Base-by-base conservation (phyloP, 2,113 vertebrate genomes). In the Cololabis saira region DNA sequence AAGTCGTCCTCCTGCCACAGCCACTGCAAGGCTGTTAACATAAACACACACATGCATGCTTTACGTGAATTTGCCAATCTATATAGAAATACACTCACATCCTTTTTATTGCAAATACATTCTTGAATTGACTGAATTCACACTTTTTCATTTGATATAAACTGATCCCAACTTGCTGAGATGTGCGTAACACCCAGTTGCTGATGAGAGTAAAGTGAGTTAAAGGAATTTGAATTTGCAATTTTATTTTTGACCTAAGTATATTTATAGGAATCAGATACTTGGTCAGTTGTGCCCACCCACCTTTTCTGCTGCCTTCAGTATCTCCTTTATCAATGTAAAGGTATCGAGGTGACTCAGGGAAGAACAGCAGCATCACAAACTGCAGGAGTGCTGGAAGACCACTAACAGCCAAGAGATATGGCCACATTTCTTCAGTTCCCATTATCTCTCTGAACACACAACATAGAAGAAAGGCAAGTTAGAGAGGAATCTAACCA, bases 401-500 rank as follows among this genome's bases (percentile, higher is more conserved):
- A 2, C 92, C 93, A 74, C 91, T 87, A 8, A 92, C 49, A 12
- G 92, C 93, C 44, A 94, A 59, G 2, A 95, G 88, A 42, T 91
- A 82, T 0, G 93, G 90, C 94, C 95, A 95, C 73, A 76, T 74
- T 4, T 85, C 74, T 17, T 94, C 90, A 40, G 90, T 88, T 19
- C 94, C 94, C 88, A 95, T 83, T n/a, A 95, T 49, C 58, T 94
- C 93, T 67, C 94, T 95, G 44, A 21, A 18, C 4, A 82, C 41
- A 76, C 30, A 30, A 3, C 16, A 13, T 27, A 5, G 13, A 66
- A 49, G 68, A 76, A 22, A 42, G 0, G 13, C 4, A 22, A 24
- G 16, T 40, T 14, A 37, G 12, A 56, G 13, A 16, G 30, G 8
- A 3, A 30, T 4, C 30, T 30, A 30, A 30, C 3, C 8, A 30